These are phyloP conservation scores for Drosophila cracens DNA, from an alignment of 2,888 invertebrate species.

Conservation along the genomic window DNA sequence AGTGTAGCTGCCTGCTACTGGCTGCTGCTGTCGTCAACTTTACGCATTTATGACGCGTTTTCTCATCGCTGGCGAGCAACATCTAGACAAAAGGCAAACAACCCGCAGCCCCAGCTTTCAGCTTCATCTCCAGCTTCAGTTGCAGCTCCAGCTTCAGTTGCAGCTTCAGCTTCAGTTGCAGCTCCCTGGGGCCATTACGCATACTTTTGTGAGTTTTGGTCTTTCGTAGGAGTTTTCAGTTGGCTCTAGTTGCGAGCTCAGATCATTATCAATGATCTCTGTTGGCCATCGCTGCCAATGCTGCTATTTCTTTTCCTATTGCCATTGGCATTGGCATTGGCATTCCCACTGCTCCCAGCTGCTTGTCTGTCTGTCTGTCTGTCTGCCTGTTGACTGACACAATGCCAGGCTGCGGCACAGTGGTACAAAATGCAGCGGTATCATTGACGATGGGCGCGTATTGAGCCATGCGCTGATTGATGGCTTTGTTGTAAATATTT, in stretches of 20 bases:
- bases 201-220: constrained; percentile 72
- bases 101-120: constrained; percentile 54
- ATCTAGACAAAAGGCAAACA: constrained; percentile 69
- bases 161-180: constrained; percentile 19
- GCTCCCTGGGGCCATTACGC: constrained; percentile 81
- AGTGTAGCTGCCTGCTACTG: constrained; percentile 17
- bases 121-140: constrained; percentile 12
- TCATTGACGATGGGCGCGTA: constrained; percentile 62
- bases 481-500: constrained; percentile 76
- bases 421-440: constrained; percentile 62
- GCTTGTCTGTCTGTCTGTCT: constrained; percentile 16
- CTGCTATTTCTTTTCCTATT: constrained; percentile 27
- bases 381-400: constrained; percentile 60
- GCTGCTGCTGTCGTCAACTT: constrained; percentile 69
- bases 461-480: constrained; percentile 76
- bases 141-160: constrained; percentile 6
- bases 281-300: constrained; percentile 41
- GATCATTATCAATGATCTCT: constrained; percentile 80
- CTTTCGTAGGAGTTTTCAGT: constrained; percentile 39
- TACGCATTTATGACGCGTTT: constrained; percentile 83
- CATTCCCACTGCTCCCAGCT: constrained; percentile 46
- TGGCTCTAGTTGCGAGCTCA: constrained; percentile 57
- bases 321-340: constrained; percentile 27
- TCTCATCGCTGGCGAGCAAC: constrained; percentile 69
- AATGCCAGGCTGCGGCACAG: constrained; percentile 53